Percentiles rank a stretch among this genome's conserved stretches.
Conservation (phyloP, 1,140 invertebrate species). For the Dolichoris vasculosae region DNA sequence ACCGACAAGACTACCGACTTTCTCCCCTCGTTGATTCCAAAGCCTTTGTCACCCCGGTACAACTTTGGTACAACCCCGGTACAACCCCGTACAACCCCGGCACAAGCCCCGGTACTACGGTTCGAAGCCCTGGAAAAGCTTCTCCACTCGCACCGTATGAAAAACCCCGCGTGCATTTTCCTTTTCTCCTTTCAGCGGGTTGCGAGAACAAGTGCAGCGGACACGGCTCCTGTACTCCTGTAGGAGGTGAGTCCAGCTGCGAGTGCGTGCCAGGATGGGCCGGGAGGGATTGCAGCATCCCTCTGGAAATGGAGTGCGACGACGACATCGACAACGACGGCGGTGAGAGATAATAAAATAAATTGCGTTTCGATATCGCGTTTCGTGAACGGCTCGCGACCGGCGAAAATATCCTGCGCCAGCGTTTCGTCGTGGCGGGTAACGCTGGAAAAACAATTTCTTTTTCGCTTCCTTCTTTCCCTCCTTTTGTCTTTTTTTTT, state of each 20-base stretch:
- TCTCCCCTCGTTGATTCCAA: not conserved
- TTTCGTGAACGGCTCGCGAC: not conserved
- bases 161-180: conserved; percentile 47
- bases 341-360: conserved; percentile 79
- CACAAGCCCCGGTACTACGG: no score
- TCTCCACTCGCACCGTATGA: not conserved
- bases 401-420: not conserved
- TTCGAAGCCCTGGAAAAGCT: no score
- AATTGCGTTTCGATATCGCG: conserved; percentile 24
- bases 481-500: not conserved
- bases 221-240: conserved; percentile 90
- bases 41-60: not conserved
- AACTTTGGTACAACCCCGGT: no score
- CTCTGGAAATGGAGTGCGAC: conserved; percentile 92
- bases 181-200: conserved; percentile 82
- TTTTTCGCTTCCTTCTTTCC: not conserved
- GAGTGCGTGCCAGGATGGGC: conserved; percentile 94
- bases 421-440: not conserved
- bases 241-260: conserved; percentile 92
- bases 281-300: conserved; percentile 91
- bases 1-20: not conserved
- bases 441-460: not conserved
- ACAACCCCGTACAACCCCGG: no score
- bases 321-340: conserved; percentile 97
- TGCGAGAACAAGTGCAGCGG: conserved; percentile 94